Conservation (phyloP, 2,888 invertebrate species). For the Uropetala carovei region DNA sequence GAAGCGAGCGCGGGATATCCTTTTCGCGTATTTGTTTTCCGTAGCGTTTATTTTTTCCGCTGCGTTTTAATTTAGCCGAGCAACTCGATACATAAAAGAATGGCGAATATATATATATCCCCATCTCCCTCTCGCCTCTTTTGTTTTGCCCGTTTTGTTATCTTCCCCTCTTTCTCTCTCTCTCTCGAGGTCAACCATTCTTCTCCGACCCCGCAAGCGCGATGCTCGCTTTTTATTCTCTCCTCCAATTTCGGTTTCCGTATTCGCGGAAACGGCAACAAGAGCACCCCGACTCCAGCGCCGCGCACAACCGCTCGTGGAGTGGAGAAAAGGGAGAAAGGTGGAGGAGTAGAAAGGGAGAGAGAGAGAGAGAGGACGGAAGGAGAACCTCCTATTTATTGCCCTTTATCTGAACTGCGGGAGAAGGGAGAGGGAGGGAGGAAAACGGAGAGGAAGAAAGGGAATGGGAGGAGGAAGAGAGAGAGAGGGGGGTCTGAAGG, state of each 20-base stretch:
- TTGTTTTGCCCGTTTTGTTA: not conserved
- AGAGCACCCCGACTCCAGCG: not conserved
- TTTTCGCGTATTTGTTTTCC: not conserved
- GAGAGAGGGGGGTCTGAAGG: not conserved
- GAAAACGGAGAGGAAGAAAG: not conserved
- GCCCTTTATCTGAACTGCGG: not conserved
- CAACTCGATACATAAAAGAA: conserved; percentile 29
- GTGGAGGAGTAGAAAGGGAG: not conserved
- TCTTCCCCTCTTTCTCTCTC: not conserved
- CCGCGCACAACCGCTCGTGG: not conserved
- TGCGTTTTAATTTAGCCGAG: not conserved
- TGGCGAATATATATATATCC: not conserved
- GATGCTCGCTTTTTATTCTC: not conserved
- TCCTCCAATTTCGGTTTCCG: not conserved
- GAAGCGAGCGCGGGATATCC: not conserved
- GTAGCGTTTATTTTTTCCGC: not conserved
- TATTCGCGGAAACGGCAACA: not conserved
- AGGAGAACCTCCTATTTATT: not conserved
- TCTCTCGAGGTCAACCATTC: not conserved
- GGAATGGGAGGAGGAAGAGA: not conserved
- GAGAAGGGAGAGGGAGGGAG: not conserved
- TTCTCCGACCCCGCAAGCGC: not conserved
- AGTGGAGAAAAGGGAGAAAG: not conserved
- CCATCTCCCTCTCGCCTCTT: not conserved
- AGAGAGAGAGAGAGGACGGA: not conserved